Conservation (phyloP, 53 echinoderm and acorn worm species). For the Temnopleurus reevesii region DNA sequence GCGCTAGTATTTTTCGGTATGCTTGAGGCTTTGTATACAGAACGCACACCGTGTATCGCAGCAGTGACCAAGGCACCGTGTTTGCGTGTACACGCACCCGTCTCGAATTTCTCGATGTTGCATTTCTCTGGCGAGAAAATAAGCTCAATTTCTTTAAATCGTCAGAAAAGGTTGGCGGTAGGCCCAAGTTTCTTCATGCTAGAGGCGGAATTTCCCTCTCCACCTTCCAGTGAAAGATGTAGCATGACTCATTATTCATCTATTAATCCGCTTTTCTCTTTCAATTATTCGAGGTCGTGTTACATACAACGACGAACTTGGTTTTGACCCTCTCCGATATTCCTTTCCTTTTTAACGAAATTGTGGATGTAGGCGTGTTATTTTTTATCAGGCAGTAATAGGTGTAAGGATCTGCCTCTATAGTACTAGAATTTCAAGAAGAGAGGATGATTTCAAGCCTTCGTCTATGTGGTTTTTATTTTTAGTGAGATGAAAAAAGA, state of each 20-base stretch:
- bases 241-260: conserved; percentile 25
- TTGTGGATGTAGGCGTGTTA: conserved; percentile 28
- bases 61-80: conserved; percentile 12
- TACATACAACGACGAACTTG: conserved; percentile 27
- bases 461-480: background rate
- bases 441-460: background rate
- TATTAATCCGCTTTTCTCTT: conserved; percentile 52
- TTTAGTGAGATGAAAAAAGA: background rate
- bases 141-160: conserved; percentile 46
- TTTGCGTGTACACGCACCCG: conserved; percentile 12
- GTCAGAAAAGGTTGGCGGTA: conserved; percentile 22
- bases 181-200: conserved; percentile 17
- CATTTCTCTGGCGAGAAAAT: conserved; percentile 4
- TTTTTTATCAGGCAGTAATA: background rate
- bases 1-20: background rate
- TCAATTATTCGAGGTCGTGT: conserved; percentile 48
- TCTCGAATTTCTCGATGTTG: conserved; percentile 31
- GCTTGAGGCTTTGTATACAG: conserved; percentile 6
- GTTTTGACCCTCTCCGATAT: background rate
- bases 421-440: background rate
- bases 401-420: conserved; percentile 1
- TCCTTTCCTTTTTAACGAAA: background rate
- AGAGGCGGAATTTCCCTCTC: background rate
- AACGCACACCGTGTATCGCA: conserved; percentile 11
- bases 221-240: conserved; percentile 2